Conservation (phyloP, 2,113 vertebrate species). For the Ellobius talpinus region DNA sequence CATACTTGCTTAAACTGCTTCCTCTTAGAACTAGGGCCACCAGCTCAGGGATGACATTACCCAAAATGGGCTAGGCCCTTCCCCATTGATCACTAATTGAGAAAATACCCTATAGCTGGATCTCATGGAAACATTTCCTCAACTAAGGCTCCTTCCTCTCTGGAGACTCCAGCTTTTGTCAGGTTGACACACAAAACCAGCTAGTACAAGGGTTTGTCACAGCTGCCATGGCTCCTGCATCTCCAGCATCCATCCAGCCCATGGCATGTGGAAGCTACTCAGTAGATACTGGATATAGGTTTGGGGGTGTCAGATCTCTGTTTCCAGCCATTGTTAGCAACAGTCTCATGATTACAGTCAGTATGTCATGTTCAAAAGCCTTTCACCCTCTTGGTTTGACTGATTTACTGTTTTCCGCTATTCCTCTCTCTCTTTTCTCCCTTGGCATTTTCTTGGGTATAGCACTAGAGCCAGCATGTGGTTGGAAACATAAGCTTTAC, state of each 20-base stretch:
- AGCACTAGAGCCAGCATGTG: background rate
- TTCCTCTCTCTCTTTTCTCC: background rate
- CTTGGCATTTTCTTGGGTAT: background rate
- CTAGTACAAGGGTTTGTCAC: background rate
- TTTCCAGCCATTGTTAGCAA: background rate
- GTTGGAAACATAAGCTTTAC: slow-evolving; percentile 44
- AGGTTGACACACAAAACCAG: background rate
- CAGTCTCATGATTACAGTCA: background rate
- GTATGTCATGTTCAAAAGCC: background rate
- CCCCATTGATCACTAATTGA: background rate
- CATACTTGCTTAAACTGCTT: background rate
- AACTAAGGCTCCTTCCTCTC: background rate
- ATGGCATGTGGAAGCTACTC: background rate
- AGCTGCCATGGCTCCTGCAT: background rate
- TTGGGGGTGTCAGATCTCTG: background rate
- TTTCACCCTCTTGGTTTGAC: background rate
- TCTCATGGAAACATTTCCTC: background rate
- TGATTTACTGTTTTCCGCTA: background rate
- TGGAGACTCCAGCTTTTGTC: background rate
- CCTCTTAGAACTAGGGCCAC: background rate
- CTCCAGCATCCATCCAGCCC: background rate
- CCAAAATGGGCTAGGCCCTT: background rate
- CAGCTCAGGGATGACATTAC: background rate
- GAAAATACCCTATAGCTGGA: background rate
- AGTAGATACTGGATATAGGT: background rate